phyloP scores from a whole-genome alignment of 92 coral and sea anemone species.

The Zoanthus solanderi region DNA sequence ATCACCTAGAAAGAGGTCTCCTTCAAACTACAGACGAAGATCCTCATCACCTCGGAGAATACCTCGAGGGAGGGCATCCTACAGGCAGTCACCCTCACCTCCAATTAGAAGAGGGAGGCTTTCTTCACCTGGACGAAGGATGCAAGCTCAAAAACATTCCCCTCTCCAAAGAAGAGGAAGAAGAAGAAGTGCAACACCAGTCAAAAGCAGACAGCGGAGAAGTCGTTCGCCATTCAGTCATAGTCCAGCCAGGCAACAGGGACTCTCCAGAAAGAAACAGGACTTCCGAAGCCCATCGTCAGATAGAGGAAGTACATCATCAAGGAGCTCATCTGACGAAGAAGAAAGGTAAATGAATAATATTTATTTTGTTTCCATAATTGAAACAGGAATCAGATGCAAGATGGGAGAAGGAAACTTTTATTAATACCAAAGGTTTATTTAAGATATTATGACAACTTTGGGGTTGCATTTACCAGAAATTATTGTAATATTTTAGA shows the following conservation, averaged over 20 bases:
- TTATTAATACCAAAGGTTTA: neutral
- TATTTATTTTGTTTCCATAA: neutral
- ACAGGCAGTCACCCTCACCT: neutral
- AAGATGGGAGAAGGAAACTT: too few species aligned
- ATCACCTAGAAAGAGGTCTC: neutral
- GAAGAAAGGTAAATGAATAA: slow-evolving; percentile 15
- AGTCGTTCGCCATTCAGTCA: slow-evolving; percentile 26
- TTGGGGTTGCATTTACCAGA: too few species aligned
- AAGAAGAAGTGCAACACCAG: slow-evolving; percentile 24
- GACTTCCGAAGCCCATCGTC: slow-evolving; percentile 4
- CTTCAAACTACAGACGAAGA: neutral
- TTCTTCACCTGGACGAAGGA: neutral
- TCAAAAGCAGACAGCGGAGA: slow-evolving; percentile 21
- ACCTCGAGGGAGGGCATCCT: slow-evolving; percentile 1
- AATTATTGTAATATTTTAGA: too few species aligned
- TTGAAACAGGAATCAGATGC: neutral
- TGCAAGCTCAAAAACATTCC: neutral
- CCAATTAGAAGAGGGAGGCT: neutral
- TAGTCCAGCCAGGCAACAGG: slow-evolving; percentile 21
- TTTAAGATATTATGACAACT: neutral
- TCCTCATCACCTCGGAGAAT: neutral
- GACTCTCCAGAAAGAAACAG: neutral
- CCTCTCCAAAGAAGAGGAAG: neutral
- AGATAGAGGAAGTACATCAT: neutral
- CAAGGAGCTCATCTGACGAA: slow-evolving; percentile 25